These are phyloP conservation scores for Hanleya hanleyi DNA, from an alignment of 2,888 invertebrate genomes.

Conservation along the genomic window DNA sequence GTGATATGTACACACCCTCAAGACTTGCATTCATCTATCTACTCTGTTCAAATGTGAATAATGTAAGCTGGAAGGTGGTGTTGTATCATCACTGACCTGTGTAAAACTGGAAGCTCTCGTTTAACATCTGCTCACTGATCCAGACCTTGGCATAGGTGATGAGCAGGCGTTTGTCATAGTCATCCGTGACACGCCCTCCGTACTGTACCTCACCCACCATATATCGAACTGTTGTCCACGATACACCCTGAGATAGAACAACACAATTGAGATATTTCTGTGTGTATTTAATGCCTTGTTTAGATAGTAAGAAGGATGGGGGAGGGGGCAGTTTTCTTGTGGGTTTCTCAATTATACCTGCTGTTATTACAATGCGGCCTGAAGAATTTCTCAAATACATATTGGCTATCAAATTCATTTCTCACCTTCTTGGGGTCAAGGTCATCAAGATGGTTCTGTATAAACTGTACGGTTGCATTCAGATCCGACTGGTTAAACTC, in stretches of 20 bases:
- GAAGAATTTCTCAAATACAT: no score
- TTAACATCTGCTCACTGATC: conserved; percentile 92
- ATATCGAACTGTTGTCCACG: conserved; percentile 97
- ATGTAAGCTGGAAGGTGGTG: no score
- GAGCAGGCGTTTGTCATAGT: conserved; percentile 94
- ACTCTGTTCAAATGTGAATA: no score
- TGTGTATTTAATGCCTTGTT: no score
- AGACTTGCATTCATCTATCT: no score
- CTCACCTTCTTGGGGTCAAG: conserved; percentile 91
- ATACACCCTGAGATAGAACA: conserved; percentile 81
- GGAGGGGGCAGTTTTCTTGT: no score
- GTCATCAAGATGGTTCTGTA: conserved; percentile 97
- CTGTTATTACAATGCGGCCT: no score
- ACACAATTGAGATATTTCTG: no score
- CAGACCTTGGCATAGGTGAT: conserved; percentile 93
- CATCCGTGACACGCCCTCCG: conserved; percentile 96
- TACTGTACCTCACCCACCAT: conserved; percentile 94
- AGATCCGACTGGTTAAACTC: conserved; percentile 98
- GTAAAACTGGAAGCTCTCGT: conserved; percentile 93
- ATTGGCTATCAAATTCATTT: no score
- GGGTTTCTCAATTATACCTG: no score
- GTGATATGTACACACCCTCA: no score
- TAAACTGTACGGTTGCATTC: conserved; percentile 94
- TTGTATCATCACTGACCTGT: conserved; percentile 80
- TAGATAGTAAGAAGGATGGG: no score